Evolutionary conservation across 2,888 invertebrate genomes (phyloP), one percentile per base, ranked within the genome.

Genomic region (Synergus itoensis): DNA sequence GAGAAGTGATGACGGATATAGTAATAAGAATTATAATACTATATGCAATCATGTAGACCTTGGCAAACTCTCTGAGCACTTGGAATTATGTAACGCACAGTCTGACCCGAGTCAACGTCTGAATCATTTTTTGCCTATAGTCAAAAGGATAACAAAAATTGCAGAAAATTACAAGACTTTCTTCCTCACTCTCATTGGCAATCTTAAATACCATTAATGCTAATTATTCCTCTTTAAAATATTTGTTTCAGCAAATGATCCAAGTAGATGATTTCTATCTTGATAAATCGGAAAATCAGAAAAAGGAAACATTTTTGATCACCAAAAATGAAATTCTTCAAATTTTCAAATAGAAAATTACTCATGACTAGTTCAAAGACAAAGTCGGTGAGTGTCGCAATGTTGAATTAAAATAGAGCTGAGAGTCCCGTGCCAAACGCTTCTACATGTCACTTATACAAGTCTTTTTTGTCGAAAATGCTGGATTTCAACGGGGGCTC

Each of bases 401-500:
- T 85, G 76, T 82, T 79, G 73, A 48, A 79, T 86, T 84, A 89
- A 90, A 90, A 90, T 90, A 89, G 87, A 84, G 82, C 57, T 77
- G 77, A 85, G 82, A 81, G 75, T 82, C 81, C 76, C 80, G 87
- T 90, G 90, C 90, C 90, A 90, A 90, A 84, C 86, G 81, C 85
- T 81, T 84, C 81, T 48, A 43, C 48, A 73, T 73, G 73, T 73
- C 36, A 53, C 45, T 36, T 73, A 36, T 73, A 73, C 28, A 69
- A 69, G 36, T 73, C 53, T n/a, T 53, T 73, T 73, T 40, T 73
- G n/a, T n/a, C 11, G 48, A 73, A 73, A 73, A 73, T 73, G 28
- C 36, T n/a, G 11, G 9, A 16, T 48, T 53, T 53, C 9, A 73
- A 53, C 36, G n/a, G 28, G n/a, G 53, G 16, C 16, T 36, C 36